Base-by-base conservation (phyloP, 2,888 invertebrate species). In the Pantelozetes paolii region DNA sequence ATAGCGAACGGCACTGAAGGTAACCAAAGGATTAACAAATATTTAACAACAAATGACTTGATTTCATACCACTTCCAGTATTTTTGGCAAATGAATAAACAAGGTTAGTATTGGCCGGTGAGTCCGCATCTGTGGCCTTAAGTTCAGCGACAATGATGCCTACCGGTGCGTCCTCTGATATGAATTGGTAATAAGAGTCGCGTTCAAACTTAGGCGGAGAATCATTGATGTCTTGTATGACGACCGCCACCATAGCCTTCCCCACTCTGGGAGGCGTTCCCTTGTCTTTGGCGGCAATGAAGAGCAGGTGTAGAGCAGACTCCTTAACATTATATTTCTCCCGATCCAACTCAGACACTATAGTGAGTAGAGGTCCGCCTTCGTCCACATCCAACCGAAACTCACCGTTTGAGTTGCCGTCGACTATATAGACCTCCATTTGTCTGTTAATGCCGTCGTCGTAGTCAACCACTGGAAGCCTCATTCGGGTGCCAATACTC, bases 1-100 rank as follows among this genome's bases (percentile, higher is more conserved):
- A 94, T 91, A 3, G 91, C 92, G 82, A 94, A 93, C 5, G 94
- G 94, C n/a, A 92, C 92, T 90, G 82, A 18, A 84, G 85, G 74
- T 8, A 20, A 23, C 9, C 5, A 20, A 23, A 3, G n/a, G 3
- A 26, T 54, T 20, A 13, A 20, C 13, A 9, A 26, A 23, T 54
- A 20, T 26, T 54, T 54, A 54, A n/a, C n/a, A n/a, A n/a, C n/a
- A n/a, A n/a, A n/a, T n/a, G 48, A 3, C 3, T 48, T n/a, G 15
- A 9, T n/a, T 48, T n/a, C 15, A n/a, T 73, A 73, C 73, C 75
- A 23, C 57, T 72, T 28, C 76, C 76, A 3, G 74, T 76, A 72
- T 71, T 74, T 57, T 72, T 71, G 0, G 76, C 77, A 54, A 79
- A 79, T 15, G 77, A 75, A 71, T 80, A 80, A n/a, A 75, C 75